Conservation (phyloP, 2,797 vertebrate species). For the Austrolebias charrua region DNA sequence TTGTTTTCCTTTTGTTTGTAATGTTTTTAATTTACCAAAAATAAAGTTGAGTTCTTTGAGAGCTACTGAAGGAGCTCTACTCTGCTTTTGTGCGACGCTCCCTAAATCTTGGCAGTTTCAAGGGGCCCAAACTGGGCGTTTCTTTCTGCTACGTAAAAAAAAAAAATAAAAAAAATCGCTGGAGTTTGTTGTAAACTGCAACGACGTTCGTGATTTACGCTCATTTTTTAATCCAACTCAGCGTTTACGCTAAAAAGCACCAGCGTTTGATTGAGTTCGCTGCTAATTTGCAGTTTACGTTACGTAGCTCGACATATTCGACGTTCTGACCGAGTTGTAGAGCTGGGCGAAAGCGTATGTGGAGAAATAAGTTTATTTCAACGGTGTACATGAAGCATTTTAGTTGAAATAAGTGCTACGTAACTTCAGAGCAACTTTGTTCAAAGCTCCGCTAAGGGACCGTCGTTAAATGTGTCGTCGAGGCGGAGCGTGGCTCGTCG, state of each 20-base stretch:
- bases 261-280: too few species aligned
- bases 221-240: too few species aligned
- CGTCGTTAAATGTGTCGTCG: constrained; percentile 31
- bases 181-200: neutral
- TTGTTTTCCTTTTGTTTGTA: too few species aligned
- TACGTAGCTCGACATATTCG: neutral
- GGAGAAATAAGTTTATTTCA: fast-evolving
- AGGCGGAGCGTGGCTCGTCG: constrained; percentile 8
- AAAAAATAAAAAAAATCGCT: constrained; percentile 31
- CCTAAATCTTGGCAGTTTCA: constrained; percentile 70
- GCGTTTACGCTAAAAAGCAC: too few species aligned
- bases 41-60: too few species aligned
- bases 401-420: neutral
- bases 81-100: constrained; percentile 58
- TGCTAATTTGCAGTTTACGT: too few species aligned
- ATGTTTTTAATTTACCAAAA: too few species aligned
- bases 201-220: neutral
- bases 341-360: fast-evolving
- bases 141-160: constrained; percentile 33
- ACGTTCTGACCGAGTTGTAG: fast-evolving
- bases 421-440: constrained; percentile 46
- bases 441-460: constrained; percentile 49
- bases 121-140: constrained; percentile 76
- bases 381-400: fast-evolving
- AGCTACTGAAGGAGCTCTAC: too few species aligned